These are phyloP conservation scores for Typhlichthys eigenmanni DNA, from an alignment of 2,797 vertebrate species.

Conservation along the genomic window DNA sequence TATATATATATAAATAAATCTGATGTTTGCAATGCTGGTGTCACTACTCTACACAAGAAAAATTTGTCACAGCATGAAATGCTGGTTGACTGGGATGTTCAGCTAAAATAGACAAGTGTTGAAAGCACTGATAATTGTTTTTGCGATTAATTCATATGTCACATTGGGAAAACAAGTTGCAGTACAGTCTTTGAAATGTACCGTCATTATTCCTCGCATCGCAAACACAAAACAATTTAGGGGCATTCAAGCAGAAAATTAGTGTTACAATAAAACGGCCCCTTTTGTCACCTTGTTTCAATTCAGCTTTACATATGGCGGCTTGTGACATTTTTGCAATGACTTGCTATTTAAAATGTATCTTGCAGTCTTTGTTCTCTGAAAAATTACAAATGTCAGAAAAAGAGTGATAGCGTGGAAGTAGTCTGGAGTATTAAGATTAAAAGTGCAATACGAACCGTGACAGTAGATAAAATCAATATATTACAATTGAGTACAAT, in stretches of 20 bases:
- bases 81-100: not conserved
- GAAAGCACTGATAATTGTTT: slow-evolving; percentile 11
- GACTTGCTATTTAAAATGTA: slow-evolving; percentile 3
- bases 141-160: slow-evolving; percentile 26
- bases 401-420: not conserved
- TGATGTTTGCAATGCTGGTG: not conserved
- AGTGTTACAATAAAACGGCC: not conserved
- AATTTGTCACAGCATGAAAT: not conserved
- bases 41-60: not conserved
- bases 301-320: not conserved
- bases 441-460: slow-evolving; percentile 4
- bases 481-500: not conserved
- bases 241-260: not conserved
- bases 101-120: not conserved
- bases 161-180: slow-evolving; percentile 9
- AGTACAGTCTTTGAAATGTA: not conserved
- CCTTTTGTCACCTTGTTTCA: no score
- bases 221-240: not conserved
- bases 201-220: not conserved
- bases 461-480: not conserved
- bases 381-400: not conserved
- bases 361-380: slow-evolving; percentile 18
- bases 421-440: not conserved
- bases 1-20: not conserved
- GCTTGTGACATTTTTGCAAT: not conserved